Conservation (phyloP, 2,888 invertebrate species). For the Callimorpha dominula region DNA sequence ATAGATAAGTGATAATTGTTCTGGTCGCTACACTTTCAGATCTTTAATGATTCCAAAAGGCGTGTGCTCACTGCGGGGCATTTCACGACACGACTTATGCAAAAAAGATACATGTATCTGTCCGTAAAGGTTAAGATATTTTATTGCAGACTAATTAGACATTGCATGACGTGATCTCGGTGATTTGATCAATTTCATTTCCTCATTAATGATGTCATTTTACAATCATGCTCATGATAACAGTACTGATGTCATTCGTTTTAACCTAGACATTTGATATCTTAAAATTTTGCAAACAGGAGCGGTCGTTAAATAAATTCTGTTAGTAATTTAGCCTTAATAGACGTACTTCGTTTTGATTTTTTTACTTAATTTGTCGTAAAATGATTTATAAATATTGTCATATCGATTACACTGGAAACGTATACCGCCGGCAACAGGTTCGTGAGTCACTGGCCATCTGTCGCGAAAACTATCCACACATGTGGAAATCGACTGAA, state of each 20-base stretch:
- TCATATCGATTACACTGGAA: slow-evolving; percentile 76
- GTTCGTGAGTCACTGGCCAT: slow-evolving; percentile 84
- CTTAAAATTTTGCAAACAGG: slow-evolving; percentile 56
- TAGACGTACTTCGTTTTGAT: slow-evolving; percentile 50
- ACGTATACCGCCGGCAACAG: slow-evolving; percentile 70
- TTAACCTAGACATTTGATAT: slow-evolving; percentile 68
- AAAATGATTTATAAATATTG: slow-evolving; percentile 70
- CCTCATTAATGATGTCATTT: slow-evolving; percentile 73
- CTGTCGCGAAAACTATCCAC: slow-evolving; percentile 82
- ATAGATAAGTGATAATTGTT: slow-evolving; percentile 1
- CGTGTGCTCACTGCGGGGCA: slow-evolving; percentile 22
- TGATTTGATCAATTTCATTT: slow-evolving; percentile 62
- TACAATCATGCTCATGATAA: slow-evolving; percentile 53
- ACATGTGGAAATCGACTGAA: slow-evolving; percentile 77
- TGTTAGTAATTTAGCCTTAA: slow-evolving; percentile 49
- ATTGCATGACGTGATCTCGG: slow-evolving; percentile 36
- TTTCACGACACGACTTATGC: slow-evolving; percentile 34
- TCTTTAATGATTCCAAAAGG: neutral
- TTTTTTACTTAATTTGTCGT: slow-evolving; percentile 50
- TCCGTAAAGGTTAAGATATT: slow-evolving; percentile 25
- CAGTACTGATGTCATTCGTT: slow-evolving; percentile 73
- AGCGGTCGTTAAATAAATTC: slow-evolving; percentile 61
- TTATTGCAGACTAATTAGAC: slow-evolving; percentile 35
- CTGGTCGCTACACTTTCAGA: neutral
- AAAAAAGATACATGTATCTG: slow-evolving; percentile 16